Percentiles rank a stretch among this genome's conserved stretches.
Evolutionary conservation across 2,797 vertebrate species (phyloP).

Genomic region (Nyctalus aviator): DNA sequence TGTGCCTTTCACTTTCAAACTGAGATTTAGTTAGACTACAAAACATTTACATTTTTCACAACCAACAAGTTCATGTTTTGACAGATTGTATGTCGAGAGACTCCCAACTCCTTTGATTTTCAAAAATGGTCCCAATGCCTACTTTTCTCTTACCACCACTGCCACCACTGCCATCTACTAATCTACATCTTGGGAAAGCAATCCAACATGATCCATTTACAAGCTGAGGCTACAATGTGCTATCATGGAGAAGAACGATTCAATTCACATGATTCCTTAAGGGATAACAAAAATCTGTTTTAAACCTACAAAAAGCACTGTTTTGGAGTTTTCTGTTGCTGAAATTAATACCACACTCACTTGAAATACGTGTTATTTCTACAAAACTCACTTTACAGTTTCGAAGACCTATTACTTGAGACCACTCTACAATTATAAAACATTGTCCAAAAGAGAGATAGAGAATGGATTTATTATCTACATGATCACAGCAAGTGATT

Average conservation of each 20-base stretch:
- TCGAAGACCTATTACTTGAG: not conserved
- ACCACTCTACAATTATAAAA: not conserved
- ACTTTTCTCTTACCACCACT: not conserved
- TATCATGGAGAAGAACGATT: not conserved
- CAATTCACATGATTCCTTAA: constrained; percentile 44
- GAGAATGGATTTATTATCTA: constrained; percentile 34
- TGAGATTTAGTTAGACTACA: constrained; percentile 70
- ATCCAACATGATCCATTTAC: not conserved
- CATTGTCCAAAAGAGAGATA: not conserved
- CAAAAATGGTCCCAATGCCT: not conserved
- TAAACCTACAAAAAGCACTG: not conserved
- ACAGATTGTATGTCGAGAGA: constrained; percentile 53
- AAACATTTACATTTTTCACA: constrained; percentile 78
- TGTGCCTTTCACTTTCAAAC: constrained; percentile 67
- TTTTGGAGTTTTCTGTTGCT: constrained; percentile 7
- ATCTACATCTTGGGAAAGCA: constrained; percentile 41
- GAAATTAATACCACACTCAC: constrained; percentile 18
- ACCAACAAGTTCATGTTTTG: constrained; percentile 47
- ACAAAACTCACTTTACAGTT: constrained; percentile 34
- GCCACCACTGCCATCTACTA: not conserved
- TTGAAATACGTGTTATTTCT: constrained; percentile 20
- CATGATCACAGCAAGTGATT: not conserved
- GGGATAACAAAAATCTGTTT: constrained; percentile 46
- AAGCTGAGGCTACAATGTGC: constrained; percentile 25
- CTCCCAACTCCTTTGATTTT: not conserved